phyloP scores from a whole-genome alignment of 2,888 invertebrate species.

The Monopis laevigella region DNA sequence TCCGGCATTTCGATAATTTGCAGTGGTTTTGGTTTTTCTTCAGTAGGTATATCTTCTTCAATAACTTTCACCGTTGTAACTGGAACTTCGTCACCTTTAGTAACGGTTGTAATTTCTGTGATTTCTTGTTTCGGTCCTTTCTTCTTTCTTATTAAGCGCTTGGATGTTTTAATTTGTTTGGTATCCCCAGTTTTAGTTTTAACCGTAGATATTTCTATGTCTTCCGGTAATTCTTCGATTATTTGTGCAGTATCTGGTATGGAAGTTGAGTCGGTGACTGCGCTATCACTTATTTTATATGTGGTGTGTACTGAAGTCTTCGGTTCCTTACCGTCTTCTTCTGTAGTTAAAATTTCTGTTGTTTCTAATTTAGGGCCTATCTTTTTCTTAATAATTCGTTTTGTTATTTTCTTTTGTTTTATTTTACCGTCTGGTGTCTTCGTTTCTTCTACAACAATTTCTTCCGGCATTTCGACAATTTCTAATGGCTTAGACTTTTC shows the following conservation, averaged over 20 bases:
- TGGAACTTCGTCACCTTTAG: conserved; percentile 30
- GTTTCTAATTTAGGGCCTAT: conserved; percentile 32
- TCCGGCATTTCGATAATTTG: conserved; percentile 17
- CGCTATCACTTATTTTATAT: conserved; percentile 20
- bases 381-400: conserved; percentile 28
- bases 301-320: conserved; percentile 25
- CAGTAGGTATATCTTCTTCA: conserved; percentile 22
- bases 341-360: conserved; percentile 31
- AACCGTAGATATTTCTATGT: conserved; percentile 24
- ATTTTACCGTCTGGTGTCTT: conserved; percentile 24
- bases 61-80: conserved; percentile 20
- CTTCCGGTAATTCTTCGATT: conserved; percentile 34
- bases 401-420: conserved; percentile 22
- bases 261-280: conserved; percentile 10
- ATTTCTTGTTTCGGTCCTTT: conserved; percentile 26
- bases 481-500: conserved; percentile 19
- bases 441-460: conserved; percentile 31
- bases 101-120: conserved; percentile 24
- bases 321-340: conserved; percentile 27
- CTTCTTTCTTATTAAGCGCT: conserved; percentile 24
- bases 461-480: conserved; percentile 32
- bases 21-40: not conserved
- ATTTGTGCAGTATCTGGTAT: conserved; percentile 20
- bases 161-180: conserved; percentile 18
- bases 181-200: conserved; percentile 26